phyloP scores from a whole-genome alignment of 2,888 invertebrate genomes.

The Salticus scenicus region DNA sequence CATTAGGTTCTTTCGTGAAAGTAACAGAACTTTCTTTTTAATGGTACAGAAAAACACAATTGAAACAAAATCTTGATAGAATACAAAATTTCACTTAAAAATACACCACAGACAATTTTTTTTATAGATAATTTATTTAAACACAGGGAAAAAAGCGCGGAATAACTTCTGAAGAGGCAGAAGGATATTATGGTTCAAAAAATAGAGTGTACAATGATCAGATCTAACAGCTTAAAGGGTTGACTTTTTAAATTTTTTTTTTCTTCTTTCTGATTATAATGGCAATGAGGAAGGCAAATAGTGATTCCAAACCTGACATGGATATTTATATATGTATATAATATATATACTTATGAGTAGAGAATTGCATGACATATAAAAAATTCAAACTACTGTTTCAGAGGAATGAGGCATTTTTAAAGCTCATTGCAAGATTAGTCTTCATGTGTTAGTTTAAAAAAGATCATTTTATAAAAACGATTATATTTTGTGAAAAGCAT shows the following conservation, averaged over 20 bases:
- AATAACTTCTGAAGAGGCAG: constrained; percentile 69
- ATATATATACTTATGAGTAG: constrained; percentile 36
- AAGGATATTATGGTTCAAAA: constrained; percentile 66
- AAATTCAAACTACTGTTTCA: constrained; percentile 48
- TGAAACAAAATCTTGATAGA: no score
- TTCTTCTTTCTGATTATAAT: constrained; percentile 25
- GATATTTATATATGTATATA: constrained; percentile 3
- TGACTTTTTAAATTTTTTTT: no score
- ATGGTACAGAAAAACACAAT: no score
- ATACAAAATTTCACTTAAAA: no score
- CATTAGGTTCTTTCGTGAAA: no score
- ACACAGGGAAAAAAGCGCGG: constrained; percentile 65
- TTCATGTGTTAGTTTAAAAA: no score
- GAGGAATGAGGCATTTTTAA: constrained; percentile 59
- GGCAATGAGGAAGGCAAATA: constrained; percentile 65
- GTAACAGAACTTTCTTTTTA: no score
- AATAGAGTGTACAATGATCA: constrained; percentile 68
- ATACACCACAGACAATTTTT: no score
- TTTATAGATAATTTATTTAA: constrained; percentile 67
- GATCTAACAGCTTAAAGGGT: constrained; percentile 66
- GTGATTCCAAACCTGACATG: constrained; percentile 66
- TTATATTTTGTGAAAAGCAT: no score
- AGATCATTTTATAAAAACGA: no score
- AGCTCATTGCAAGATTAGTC: constrained; percentile 48
- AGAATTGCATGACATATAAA: constrained; percentile 59